Evolutionary conservation across 2,888 invertebrate genomes (phyloP).

Genomic region (Agriopis aurantiaria): DNA sequence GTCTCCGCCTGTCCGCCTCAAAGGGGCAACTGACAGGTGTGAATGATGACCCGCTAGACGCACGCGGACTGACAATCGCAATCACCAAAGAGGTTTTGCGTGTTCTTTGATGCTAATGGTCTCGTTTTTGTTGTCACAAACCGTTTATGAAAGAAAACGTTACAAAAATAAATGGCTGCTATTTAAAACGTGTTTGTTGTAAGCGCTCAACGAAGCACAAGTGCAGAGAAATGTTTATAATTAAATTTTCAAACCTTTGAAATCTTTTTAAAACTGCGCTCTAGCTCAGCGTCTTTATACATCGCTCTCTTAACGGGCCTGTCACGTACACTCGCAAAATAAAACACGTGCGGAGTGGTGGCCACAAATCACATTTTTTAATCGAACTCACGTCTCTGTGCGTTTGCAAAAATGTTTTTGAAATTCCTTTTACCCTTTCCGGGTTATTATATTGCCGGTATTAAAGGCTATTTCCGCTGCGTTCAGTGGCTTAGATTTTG

Average conservation of each 20-base stretch:
- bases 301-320: conserved; percentile 67
- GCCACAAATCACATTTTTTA: conserved; percentile 86
- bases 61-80: conserved; percentile 72
- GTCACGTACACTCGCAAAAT: conserved; percentile 83
- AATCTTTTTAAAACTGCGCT: conserved; percentile 57
- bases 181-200: conserved; percentile 36
- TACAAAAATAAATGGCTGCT: conserved; percentile 34
- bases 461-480: conserved; percentile 55
- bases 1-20: conserved; percentile 70
- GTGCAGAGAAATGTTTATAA: conserved; percentile 48
- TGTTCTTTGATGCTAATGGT: conserved; percentile 74
- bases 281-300: conserved; percentile 60
- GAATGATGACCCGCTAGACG: conserved; percentile 69
- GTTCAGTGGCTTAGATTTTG: conserved; percentile 33
- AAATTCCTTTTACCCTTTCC: conserved; percentile 44
- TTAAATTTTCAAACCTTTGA: conserved; percentile 52
- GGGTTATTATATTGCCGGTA: too few relatives aligned
- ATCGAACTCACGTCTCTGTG: conserved; percentile 80
- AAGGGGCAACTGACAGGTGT: conserved; percentile 78
- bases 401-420: conserved; percentile 50
- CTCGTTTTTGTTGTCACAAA: conserved; percentile 60
- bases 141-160: conserved; percentile 53
- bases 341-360: conserved; percentile 80
- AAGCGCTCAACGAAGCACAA: conserved; percentile 37
- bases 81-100: conserved; percentile 61